phyloP scores from a whole-genome alignment of 2,113 vertebrate genomes.

The Clarias macrocephalus region DNA sequence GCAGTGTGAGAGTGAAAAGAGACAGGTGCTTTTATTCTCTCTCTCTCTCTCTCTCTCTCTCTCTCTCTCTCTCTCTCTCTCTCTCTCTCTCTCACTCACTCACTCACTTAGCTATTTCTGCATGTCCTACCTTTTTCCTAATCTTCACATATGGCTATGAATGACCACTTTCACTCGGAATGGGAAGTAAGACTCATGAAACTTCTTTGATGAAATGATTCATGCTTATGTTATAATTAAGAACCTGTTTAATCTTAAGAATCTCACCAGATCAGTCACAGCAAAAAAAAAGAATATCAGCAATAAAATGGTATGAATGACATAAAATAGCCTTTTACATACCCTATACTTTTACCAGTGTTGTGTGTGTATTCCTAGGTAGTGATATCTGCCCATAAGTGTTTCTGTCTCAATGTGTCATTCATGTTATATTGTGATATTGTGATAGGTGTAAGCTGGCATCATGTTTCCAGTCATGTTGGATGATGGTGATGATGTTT shows the following conservation, averaged over 20 bases:
- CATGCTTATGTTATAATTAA: constrained; percentile 35
- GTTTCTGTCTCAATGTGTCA: not conserved
- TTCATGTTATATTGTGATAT: not conserved
- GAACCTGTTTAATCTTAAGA: constrained; percentile 24
- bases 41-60: not conserved
- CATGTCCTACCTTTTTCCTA: constrained; percentile 14
- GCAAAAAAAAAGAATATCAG: not conserved
- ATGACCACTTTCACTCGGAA: constrained; percentile 48
- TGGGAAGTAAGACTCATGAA: constrained; percentile 41
- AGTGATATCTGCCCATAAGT: not conserved
- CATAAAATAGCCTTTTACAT: too few relatives aligned
- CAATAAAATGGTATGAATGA: not conserved
- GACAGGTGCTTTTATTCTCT: constrained; percentile 32
- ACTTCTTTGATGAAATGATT: constrained; percentile 31
- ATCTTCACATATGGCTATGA: constrained; percentile 39
- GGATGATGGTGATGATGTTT: not conserved
- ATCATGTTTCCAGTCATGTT: not conserved
- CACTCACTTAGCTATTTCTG: not conserved
- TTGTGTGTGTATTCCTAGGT: not conserved
- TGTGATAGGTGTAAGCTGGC: not conserved
- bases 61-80: not conserved
- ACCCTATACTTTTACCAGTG: too few relatives aligned
- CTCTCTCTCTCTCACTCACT: not conserved
- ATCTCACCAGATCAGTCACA: constrained; percentile 20
- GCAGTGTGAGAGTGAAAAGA: constrained; percentile 21